Percentiles rank a stretch among this genome's conserved stretches.
phyloP scores from a whole-genome alignment of 2,888 invertebrate genomes.

The Parelbella ahira region DNA sequence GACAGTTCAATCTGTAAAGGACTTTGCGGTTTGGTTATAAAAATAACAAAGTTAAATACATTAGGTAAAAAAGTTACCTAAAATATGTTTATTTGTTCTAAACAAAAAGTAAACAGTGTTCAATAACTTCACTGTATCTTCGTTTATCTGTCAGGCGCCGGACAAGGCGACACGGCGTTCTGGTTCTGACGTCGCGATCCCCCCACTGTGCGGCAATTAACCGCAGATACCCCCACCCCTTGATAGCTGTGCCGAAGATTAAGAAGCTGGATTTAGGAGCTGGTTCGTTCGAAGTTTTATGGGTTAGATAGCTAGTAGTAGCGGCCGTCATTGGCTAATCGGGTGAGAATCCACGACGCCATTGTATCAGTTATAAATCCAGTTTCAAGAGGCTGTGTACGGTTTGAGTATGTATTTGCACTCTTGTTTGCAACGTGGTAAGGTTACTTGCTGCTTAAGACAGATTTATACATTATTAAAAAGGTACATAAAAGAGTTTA shows the following conservation, averaged over 20 bases:
- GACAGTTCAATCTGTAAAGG: no score
- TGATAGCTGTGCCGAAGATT: conserved; percentile 12
- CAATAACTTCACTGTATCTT: conserved; percentile 5
- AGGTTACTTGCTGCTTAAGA: no score
- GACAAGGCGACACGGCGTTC: conserved; percentile 7
- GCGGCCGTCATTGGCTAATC: conserved; percentile 22
- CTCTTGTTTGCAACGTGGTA: no score
- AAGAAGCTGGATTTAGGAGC: conserved; percentile 22
- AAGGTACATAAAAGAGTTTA: no score
- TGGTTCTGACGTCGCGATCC: conserved; percentile 10
- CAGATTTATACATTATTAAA: no score
- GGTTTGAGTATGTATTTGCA: no score
- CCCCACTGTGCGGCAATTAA: conserved; percentile 18
- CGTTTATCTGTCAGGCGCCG: conserved; percentile 10
- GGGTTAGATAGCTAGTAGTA: conserved; percentile 17
- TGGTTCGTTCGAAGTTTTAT: conserved; percentile 13
- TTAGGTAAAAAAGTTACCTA: no score
- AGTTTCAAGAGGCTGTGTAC: conserved; percentile 13
- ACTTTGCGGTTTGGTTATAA: no score
- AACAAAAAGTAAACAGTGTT: no score
- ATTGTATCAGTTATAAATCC: conserved; percentile 21
- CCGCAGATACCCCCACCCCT: conserved; percentile 6
- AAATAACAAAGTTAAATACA: no score
- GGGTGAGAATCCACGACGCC: conserved; percentile 17
- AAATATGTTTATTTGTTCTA: no score